Evolutionary conservation across 2,113 vertebrate genomes (phyloP).

Genomic region (Acanthochromis polyacanthus): DNA sequence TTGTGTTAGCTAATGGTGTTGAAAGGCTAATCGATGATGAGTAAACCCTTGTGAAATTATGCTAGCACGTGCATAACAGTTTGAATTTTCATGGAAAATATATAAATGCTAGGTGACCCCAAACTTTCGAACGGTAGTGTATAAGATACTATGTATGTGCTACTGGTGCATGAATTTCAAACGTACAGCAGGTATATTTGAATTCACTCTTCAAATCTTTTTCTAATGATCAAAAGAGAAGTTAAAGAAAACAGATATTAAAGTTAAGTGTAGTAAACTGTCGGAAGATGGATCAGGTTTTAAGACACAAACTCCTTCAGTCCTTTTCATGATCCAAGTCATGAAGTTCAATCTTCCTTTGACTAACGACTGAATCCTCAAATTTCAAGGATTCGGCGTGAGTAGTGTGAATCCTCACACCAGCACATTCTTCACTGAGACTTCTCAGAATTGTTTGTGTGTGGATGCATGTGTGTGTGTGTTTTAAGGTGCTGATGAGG

Average conservation of each 20-base stretch:
- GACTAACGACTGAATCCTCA: too few relatives aligned
- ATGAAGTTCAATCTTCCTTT: neutral
- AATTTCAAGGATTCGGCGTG: too few relatives aligned
- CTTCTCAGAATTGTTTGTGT: slow-evolving; percentile 47
- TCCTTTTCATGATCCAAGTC: slow-evolving; percentile 10
- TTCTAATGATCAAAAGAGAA: neutral
- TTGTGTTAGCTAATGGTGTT: too few relatives aligned
- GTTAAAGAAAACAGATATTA: neutral
- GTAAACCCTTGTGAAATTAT: too few relatives aligned
- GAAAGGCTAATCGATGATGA: too few relatives aligned
- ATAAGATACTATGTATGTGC: too few relatives aligned
- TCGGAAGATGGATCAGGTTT: neutral
- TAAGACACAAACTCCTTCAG: neutral
- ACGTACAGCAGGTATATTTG: neutral
- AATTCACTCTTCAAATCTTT: neutral
- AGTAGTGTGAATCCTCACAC: slow-evolving; percentile 3
- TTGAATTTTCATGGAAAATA: too few relatives aligned
- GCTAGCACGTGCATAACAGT: too few relatives aligned
- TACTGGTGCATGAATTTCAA: too few relatives aligned
- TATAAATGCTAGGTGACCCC: too few relatives aligned
- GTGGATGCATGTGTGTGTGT: slow-evolving; percentile 24
- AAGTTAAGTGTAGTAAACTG: neutral
- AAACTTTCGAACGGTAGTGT: too few relatives aligned
- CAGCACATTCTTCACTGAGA: slow-evolving; percentile 40
- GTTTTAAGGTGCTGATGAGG: slow-evolving; percentile 51